Evolutionary conservation across 2,888 invertebrate genomes (phyloP), one percentile per base, ranked within the genome.

Genomic region (Nephrotoma appendiculata): DNA sequence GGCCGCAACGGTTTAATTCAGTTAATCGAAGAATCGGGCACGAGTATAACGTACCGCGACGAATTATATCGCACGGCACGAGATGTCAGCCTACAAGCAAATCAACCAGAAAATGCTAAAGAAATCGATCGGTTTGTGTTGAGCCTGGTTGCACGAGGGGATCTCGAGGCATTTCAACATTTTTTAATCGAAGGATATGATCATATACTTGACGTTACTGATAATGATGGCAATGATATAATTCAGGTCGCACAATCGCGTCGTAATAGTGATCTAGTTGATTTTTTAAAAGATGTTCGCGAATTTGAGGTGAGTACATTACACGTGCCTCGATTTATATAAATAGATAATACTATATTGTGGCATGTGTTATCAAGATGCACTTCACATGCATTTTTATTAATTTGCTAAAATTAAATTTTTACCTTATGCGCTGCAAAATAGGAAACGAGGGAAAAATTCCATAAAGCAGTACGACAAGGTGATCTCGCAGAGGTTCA

Each of bases 31-130:
- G 97, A 97, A 90, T 95, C 96, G 0, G 95, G 86, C n/a, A 94
- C 96, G 41, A 97, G 96, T 90, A 93, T 97, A 86, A 96, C 95
- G 0, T 96, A 95, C 90, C 93, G 97, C 86, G 97, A 98, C 91
- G 96, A 96, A 89, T 91, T 96, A n/a, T 97, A 97, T 90, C 93
- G 97, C 83, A 97, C 98, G 0, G 96, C 97, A 0, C 92, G 98
- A 71, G 98, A 98, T 90, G 95, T 97, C 48, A 96, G 97, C 12
- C 93, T 95, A 86, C 95, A 96, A 89, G 95, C 96, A 0, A 95
- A 95, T 88, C 94, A 96, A 85, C 93, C 94, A 0, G 96, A 96
- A 86, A 98, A 98, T 90, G 95, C 96, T 0, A 92, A 92, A 9
- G 96, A 96, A 89, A 96, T 98, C 88, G 97, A 98, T 92, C 93